Base-by-base conservation (phyloP, 2,797 vertebrate species). In the Chrosomus eos region DNA sequence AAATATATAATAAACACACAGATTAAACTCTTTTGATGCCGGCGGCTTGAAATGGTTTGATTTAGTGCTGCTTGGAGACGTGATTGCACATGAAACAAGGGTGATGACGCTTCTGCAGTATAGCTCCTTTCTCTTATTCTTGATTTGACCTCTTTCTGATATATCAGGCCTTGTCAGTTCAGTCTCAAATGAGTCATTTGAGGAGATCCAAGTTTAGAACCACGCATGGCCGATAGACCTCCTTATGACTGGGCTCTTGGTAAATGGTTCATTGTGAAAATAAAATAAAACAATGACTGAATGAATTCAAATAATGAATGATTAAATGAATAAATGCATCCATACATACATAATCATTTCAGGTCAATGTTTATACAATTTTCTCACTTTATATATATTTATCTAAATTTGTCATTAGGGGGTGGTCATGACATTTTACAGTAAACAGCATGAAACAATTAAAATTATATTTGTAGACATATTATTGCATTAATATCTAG, bases 1-100 rank as follows among this genome's bases (percentile, higher is more conserved):
- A 95, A 93, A 94, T 92, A 92, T 93, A 95, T 92, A 95, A 95
- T 93, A 95, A 95, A 95, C 95, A 95, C 80, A 83, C 75, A 92
- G 93, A 94, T 95, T 93, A 93, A 90, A 86, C 84, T 79, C 86
- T 86, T 94, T 94, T 95, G 92, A 94, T 94, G 87, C 76, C 73
- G 84, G 33, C 2, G 71, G 85, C 84, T 87, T 89, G 87, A 89
- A 91, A 90, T 86, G 9, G 31, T 83, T 80, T 88, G 90, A 91
- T 91, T 90, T 88, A 92, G 87, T 86, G 51, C 75, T 31, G 85
- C 87, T 71, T 79, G 7, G 84, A 70, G 86, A 88, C 72, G 66
- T 89, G 91, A 92, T 90, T 92, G 89, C 87, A 90, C 89, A 88
- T 88, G 86, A 87, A 91, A 90, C 67, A 1, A 81, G 88, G 79